Evolutionary conservation across 1,140 invertebrate species (phyloP).

Genomic region (Anadara kagoshimensis): DNA sequence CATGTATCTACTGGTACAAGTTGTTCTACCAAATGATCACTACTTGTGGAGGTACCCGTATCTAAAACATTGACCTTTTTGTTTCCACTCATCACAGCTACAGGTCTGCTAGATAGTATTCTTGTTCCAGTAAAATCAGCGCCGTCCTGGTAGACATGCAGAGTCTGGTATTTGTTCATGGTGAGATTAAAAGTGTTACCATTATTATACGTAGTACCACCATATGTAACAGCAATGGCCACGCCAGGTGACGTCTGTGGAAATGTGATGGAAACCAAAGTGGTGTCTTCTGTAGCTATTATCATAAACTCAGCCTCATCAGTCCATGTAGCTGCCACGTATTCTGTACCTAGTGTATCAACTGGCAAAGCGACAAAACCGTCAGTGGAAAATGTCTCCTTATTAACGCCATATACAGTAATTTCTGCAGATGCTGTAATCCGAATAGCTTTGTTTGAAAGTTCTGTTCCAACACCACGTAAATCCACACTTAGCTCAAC

Average conservation of each 20-base stretch:
- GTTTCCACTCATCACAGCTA: conserved; percentile 55
- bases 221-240: conserved; percentile 22
- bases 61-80: conserved; percentile 16
- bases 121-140: conserved; percentile 58
- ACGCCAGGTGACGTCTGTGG: conserved; percentile 25
- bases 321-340: conserved; percentile 45
- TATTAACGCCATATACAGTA: conserved; percentile 52
- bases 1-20: conserved; percentile 46
- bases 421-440: conserved; percentile 44
- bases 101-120: conserved; percentile 45
- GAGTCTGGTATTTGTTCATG: conserved; percentile 43
- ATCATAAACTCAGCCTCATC: conserved; percentile 33
- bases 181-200: conserved; percentile 34
- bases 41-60: conserved; percentile 13
- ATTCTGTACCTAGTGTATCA: conserved; percentile 47
- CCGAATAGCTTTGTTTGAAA: conserved; percentile 34
- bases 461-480: conserved; percentile 17
- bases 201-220: conserved; percentile 39
- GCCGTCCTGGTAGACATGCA: conserved; percentile 32
- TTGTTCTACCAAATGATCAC: conserved; percentile 56
- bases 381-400: conserved; percentile 50
- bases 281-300: conserved; percentile 28
- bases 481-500: conserved; percentile 26
- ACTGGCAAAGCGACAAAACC: conserved; percentile 60
- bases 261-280: conserved; percentile 34